Percentiles rank a stretch among this genome's conserved stretches.
phyloP scores from a whole-genome alignment of 2,888 invertebrate species.

The Sturmia bella region DNA sequence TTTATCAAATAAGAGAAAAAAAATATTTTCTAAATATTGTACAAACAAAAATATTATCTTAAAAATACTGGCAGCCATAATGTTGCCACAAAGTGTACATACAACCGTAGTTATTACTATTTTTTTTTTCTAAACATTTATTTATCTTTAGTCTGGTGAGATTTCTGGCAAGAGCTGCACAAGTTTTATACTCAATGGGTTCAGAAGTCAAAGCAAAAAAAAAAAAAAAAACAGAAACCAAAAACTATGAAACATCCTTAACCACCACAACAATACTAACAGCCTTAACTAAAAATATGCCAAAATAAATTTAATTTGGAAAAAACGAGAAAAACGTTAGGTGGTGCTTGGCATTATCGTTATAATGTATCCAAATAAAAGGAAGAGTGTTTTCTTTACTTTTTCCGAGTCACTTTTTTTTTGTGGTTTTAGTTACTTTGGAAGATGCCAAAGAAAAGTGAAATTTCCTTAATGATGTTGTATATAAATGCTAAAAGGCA shows the following conservation, averaged over 20 bases:
- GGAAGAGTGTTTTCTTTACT: slow-evolving; percentile 54
- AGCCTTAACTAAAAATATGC: slow-evolving; percentile 11
- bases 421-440: slow-evolving; percentile 2
- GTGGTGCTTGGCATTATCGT: slow-evolving; percentile 41
- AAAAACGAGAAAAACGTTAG: background rate
- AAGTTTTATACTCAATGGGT: slow-evolving; percentile 27
- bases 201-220: slow-evolving; percentile 51
- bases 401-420: slow-evolving; percentile 5
- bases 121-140: background rate
- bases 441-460: slow-evolving; percentile 51
- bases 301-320: slow-evolving; percentile 33
- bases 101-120: no score
- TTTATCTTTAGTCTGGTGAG: slow-evolving; percentile 35
- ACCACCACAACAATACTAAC: slow-evolving; percentile 1
- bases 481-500: slow-evolving; percentile 47
- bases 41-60: no score
- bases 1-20: no score
- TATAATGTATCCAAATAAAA: slow-evolving; percentile 57
- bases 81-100: no score
- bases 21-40: no score
- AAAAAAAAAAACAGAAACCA: background rate
- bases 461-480: slow-evolving; percentile 47
- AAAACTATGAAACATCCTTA: slow-evolving; percentile 21
- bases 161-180: slow-evolving; percentile 42
- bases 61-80: no score